Percentiles rank a stretch among this genome's conserved stretches.
phyloP scores from a whole-genome alignment of 2,797 vertebrate genomes.

The Dermochelys coriacea region DNA sequence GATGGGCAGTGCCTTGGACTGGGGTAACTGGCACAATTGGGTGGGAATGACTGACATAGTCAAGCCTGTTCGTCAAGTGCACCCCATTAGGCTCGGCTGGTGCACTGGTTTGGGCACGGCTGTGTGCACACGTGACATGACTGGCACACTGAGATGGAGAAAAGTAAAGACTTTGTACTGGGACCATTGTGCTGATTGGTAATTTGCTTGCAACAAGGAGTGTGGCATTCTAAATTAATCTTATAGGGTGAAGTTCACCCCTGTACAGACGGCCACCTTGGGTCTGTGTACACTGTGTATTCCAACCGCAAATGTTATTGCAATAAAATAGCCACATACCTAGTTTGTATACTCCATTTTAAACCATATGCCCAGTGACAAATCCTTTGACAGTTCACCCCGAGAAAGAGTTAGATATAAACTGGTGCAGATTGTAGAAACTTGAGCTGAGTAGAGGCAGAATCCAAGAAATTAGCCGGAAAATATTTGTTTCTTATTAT shows the following conservation, averaged over 20 bases:
- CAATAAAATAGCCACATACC: not conserved
- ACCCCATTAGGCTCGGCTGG: not conserved
- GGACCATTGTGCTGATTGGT: not conserved
- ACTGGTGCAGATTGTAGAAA: not conserved
- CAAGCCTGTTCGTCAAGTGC: not conserved
- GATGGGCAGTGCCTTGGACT: not conserved
- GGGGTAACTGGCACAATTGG: not conserved
- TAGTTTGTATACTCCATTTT: not conserved
- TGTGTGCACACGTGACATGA: rapidly evolving
- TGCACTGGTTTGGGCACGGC: not conserved
- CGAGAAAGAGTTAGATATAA: not conserved
- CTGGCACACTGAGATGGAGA: not conserved
- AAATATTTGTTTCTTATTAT: not conserved
- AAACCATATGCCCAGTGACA: not conserved
- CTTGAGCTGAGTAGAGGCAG: not conserved
- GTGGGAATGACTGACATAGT: not conserved
- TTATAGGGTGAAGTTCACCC: too few species aligned
- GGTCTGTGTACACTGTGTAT: not conserved
- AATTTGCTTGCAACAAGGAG: not conserved
- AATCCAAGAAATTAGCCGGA: not conserved
- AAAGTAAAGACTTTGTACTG: not conserved
- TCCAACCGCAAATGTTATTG: not conserved
- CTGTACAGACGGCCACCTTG: not conserved
- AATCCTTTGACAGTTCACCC: not conserved
- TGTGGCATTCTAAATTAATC: not conserved